Evolutionary conservation across 2,113 vertebrate genomes (phyloP).

Genomic region (Dasyornis broadbenti): DNA sequence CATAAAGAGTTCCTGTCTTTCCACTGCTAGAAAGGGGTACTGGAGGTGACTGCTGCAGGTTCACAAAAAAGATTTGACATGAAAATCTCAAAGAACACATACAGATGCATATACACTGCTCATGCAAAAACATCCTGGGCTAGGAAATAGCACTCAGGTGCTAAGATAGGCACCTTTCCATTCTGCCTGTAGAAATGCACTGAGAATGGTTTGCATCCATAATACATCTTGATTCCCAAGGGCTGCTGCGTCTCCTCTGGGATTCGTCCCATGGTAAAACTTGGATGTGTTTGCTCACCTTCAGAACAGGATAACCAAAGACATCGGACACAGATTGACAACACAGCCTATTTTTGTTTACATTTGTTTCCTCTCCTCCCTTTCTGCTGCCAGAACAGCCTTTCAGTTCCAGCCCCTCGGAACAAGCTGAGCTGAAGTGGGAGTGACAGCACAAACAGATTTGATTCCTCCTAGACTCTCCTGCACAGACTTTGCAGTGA

Average conservation of each 20-base stretch:
- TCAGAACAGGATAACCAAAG: constrained; percentile 5
- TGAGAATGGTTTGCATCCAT: not conserved
- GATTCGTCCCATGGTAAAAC: not conserved
- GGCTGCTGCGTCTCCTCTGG: not conserved
- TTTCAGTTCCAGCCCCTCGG: not conserved
- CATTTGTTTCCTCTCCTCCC: not conserved
- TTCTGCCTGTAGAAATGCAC: not conserved
- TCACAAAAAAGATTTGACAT: not conserved
- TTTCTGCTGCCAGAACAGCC: not conserved
- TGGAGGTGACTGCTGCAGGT: not conserved
- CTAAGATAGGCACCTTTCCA: not conserved
- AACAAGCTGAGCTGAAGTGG: constrained; percentile 19
- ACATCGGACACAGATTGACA: not conserved
- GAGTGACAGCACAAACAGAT: constrained; percentile 36
- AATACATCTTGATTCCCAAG: not conserved
- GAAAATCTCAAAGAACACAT: not conserved
- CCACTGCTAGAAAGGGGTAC: not conserved
- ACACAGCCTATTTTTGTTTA: not conserved
- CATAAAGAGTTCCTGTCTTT: not conserved
- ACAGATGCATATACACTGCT: not conserved
- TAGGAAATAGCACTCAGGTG: not conserved
- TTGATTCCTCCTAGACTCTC: not conserved
- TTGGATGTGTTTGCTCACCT: not conserved
- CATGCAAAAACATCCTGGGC: not conserved
- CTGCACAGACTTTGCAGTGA: not conserved